Conservation (phyloP, 2,888 invertebrate species). For the Subacronicta megacephala region DNA sequence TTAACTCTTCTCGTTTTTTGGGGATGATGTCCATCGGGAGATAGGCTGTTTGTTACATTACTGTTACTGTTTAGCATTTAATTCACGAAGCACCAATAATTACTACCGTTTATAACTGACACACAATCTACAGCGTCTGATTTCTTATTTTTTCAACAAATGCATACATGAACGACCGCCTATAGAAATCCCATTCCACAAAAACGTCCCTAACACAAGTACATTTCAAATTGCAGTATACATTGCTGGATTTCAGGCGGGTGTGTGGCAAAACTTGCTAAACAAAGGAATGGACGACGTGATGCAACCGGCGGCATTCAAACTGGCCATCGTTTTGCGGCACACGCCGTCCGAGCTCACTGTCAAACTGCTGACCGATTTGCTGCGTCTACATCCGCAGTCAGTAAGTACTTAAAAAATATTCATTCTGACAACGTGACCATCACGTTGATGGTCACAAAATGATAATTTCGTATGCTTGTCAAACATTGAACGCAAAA, state of each 20-base stretch:
- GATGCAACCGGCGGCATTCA: constrained; percentile 81
- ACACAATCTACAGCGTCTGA: not conserved
- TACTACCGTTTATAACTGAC: constrained; percentile 1
- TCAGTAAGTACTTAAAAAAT: constrained; percentile 69
- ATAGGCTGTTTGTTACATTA: no score
- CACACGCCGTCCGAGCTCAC: constrained; percentile 80
- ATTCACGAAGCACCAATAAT: not conserved
- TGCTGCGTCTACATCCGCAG: constrained; percentile 77
- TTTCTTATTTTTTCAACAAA: constrained; percentile 8
- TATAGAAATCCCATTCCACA: constrained; percentile 10
- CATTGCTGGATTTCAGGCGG: constrained; percentile 70
- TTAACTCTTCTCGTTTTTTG: no score
- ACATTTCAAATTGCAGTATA: constrained; percentile 6
- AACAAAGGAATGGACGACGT: constrained; percentile 77
- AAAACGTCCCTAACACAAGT: not conserved
- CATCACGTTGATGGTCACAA: no score
- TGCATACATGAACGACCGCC: constrained; percentile 1
- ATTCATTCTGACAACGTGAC: no score
- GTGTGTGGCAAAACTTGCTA: constrained; percentile 79
- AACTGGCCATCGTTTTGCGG: constrained; percentile 79
- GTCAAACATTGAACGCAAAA: not conserved
- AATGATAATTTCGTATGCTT: not conserved
- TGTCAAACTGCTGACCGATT: constrained; percentile 71
- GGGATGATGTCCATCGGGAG: no score
- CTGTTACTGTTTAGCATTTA: not conserved